Evolutionary conservation across 1,140 invertebrate species (phyloP), one percentile per base, ranked within the genome.

Genomic region (Trichonephila clavata): DNA sequence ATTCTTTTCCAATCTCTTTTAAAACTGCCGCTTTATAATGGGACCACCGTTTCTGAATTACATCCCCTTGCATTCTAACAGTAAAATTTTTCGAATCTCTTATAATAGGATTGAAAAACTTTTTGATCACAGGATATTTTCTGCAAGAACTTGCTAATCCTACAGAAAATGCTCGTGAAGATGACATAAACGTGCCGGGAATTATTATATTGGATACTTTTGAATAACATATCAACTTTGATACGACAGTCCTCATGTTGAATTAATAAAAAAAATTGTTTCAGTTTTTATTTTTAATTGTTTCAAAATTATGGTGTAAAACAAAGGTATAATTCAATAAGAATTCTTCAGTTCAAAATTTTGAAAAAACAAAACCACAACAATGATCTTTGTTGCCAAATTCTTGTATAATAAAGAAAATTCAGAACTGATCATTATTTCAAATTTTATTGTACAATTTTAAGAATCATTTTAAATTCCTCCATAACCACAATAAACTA

Each of bases 1-100:
- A 77, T 10, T 92, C 32, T 20, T 92, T 83, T 21, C 95, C 95
- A 93, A 96, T 95, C 92, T 96, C 95, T 84, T 96, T 96, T 59
- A 97, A 94, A 20, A 97, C 95, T 27, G 96, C 97, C 20, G 96
- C 95, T 95, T 95, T 95, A 88, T 95, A 95, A 43, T 93, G 86
- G 68, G 3, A 61, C n/a, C 57, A 59, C 32, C 71, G 14, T 83
- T 65, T 83, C 21, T 81, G 57, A 43, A 32, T 24, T 27, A 96
- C 81, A 92, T 94, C 81, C 18, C 77, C 71, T 20, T 61, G n/a
- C 89, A 81, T 90, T 24, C n/a, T 90, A n/a, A 87, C n/a, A 16
- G 14, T 65, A 14, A 87, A 39, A 21, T 32, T 21, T 39, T 39
- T 43, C 18, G 60, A 87, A 87, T 65, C 24, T 24, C 61, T 10